Evolutionary conservation across 2,113 vertebrate genomes (phyloP).

Genomic region (Emydocephalus ijimae): DNA sequence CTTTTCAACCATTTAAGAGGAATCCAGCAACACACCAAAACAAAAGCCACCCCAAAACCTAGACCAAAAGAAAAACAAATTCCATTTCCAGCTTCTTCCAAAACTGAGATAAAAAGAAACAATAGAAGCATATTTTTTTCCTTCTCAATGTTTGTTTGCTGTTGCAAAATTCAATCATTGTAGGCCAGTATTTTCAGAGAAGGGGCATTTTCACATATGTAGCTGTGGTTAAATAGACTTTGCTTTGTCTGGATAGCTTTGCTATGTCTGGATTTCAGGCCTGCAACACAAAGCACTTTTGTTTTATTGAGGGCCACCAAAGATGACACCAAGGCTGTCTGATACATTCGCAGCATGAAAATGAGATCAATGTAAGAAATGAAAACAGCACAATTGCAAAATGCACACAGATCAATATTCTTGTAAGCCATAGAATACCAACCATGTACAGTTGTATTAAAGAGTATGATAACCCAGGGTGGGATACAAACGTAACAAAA

Average conservation of each 20-base stretch:
- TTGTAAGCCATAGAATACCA: constrained; percentile 52
- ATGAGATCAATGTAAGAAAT: constrained; percentile 63
- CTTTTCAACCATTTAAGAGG: constrained; percentile 59
- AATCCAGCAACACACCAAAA: constrained; percentile 34
- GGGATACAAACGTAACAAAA: no score
- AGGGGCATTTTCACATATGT: not conserved
- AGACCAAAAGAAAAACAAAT: not conserved
- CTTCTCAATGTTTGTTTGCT: constrained; percentile 26
- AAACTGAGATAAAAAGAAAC: constrained; percentile 2
- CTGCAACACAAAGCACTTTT: constrained; percentile 41
- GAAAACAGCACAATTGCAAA: constrained; percentile 55
- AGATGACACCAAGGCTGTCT: constrained; percentile 53
- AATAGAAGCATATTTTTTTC: constrained; percentile 8
- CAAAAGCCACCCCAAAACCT: not conserved
- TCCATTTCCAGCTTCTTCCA: not conserved
- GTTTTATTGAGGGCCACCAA: constrained; percentile 31
- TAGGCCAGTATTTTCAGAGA: constrained; percentile 36
- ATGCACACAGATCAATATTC: constrained; percentile 63
- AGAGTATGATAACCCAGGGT: constrained; percentile 7
- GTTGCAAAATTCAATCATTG: constrained; percentile 22
- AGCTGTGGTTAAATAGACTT: constrained; percentile 18
- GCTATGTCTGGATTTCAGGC: constrained; percentile 33
- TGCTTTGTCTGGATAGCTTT: constrained; percentile 11
- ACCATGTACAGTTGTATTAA: constrained; percentile 46
- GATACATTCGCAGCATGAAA: constrained; percentile 59